phyloP scores from a whole-genome alignment of 2,113 vertebrate species.

The Chaetodon trifascialis region DNA sequence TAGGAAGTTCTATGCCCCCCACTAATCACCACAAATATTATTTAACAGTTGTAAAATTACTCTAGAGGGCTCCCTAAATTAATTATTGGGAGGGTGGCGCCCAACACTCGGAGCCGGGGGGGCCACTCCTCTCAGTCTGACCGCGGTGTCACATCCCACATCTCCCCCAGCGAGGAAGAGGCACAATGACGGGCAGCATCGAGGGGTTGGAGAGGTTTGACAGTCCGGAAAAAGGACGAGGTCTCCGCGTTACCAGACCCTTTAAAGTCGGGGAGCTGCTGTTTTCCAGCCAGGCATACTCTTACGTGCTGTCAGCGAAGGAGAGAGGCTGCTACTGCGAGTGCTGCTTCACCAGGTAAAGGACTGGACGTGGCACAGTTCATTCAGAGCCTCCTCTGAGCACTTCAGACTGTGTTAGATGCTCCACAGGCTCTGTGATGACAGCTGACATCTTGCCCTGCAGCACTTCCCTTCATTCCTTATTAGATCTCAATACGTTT shows the following conservation, averaged over 20 bases:
- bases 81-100: slow-evolving; percentile 38
- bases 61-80: not conserved
- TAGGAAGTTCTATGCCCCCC: not conserved
- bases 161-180: not conserved
- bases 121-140: too few relatives aligned
- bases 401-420: not conserved
- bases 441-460: not conserved
- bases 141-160: slow-evolving; percentile 21
- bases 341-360: slow-evolving; percentile 92
- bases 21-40: not conserved
- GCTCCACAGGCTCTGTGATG: not conserved
- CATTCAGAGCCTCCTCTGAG: not conserved
- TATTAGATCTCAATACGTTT: not conserved
- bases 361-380: not conserved
- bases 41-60: not conserved
- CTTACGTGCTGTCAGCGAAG: slow-evolving; percentile 87
- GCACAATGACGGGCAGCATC: slow-evolving; percentile 74
- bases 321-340: slow-evolving; percentile 93
- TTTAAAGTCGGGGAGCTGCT: slow-evolving; percentile 90
- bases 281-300: slow-evolving; percentile 89
- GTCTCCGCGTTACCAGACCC: slow-evolving; percentile 85
- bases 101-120: not conserved
- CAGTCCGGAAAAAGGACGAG: slow-evolving; percentile 92
- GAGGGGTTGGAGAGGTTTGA: slow-evolving; percentile 89
- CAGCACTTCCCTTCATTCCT: not conserved